phyloP scores from a whole-genome alignment of 2,113 vertebrate species.

The Myxocyprinus asiaticus region DNA sequence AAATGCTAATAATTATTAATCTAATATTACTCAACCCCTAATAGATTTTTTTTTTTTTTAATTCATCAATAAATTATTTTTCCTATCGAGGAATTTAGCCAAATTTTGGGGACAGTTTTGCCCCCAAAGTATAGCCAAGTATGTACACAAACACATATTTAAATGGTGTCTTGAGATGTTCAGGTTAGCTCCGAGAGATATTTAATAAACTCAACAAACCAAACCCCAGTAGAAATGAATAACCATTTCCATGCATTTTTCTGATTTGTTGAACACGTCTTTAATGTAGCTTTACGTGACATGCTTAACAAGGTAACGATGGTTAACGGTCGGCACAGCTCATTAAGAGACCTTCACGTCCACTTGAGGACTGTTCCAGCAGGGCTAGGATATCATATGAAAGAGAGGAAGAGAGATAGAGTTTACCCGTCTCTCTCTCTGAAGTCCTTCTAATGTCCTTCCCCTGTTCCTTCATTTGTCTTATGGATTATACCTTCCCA shows the following conservation, averaged over 20 bases:
- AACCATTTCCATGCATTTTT: background rate
- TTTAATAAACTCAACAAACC: background rate
- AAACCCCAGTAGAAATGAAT: background rate
- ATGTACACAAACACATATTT: constrained; percentile 4
- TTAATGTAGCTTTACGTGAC: background rate
- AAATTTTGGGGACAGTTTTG: no score
- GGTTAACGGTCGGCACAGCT: background rate
- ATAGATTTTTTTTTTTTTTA: no score
- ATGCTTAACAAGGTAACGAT: constrained; percentile 7
- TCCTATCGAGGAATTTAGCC: no score
- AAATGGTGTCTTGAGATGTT: background rate
- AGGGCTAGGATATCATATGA: background rate
- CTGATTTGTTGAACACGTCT: background rate
- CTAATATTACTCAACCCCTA: no score
- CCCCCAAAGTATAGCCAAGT: background rate
- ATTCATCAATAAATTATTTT: no score
- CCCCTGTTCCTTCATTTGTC: constrained; percentile 33
- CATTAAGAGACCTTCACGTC: constrained; percentile 14
- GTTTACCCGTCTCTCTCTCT: background rate
- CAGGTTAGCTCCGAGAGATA: background rate
- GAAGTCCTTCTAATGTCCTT: constrained; percentile 30
- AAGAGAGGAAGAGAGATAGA: constrained; percentile 3
- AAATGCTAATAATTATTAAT: no score
- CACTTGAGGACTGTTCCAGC: constrained; percentile 1
- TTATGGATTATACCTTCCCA: constrained; percentile 4